Evolutionary conservation across 2,888 invertebrate genomes (phyloP).

Genomic region (Syrista parreyssii): DNA sequence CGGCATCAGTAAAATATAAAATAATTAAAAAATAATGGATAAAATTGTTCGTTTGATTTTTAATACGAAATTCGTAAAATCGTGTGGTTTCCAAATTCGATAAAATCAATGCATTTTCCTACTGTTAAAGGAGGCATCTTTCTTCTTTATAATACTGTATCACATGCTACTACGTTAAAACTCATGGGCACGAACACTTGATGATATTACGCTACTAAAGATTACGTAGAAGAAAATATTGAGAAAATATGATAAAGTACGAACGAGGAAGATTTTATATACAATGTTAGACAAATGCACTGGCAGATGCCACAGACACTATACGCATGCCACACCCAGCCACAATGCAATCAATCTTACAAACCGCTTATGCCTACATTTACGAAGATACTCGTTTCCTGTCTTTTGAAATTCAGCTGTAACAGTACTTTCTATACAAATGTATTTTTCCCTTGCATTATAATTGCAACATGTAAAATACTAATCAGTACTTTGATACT

Average conservation of each 20-base stretch:
- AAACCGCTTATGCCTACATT: not conserved
- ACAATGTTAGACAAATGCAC: not conserved
- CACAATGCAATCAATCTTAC: not conserved
- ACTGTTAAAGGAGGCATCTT: not conserved
- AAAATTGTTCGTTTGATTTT: not conserved
- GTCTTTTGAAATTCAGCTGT: not conserved
- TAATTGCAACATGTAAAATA: not conserved
- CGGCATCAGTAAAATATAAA: not conserved
- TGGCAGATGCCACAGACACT: not conserved
- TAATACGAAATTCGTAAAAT: not conserved
- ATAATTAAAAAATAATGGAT: not conserved
- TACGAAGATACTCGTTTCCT: not conserved
- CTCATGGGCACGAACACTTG: not conserved
- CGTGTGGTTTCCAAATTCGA: not conserved
- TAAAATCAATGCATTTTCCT: too few species aligned
- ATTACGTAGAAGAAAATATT: not conserved
- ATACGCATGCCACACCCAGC: not conserved
- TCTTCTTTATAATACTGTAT: not conserved
- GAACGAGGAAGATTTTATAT: not conserved
- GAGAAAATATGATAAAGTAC: not conserved
- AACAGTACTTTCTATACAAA: not conserved
- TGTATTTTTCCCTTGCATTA: not conserved
- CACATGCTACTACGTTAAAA: not conserved
- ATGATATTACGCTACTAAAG: not conserved
- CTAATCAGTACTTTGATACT: not conserved